Evolutionary conservation across 2,797 vertebrate species (phyloP).

Genomic region (Zenarchopterus dispar): DNA sequence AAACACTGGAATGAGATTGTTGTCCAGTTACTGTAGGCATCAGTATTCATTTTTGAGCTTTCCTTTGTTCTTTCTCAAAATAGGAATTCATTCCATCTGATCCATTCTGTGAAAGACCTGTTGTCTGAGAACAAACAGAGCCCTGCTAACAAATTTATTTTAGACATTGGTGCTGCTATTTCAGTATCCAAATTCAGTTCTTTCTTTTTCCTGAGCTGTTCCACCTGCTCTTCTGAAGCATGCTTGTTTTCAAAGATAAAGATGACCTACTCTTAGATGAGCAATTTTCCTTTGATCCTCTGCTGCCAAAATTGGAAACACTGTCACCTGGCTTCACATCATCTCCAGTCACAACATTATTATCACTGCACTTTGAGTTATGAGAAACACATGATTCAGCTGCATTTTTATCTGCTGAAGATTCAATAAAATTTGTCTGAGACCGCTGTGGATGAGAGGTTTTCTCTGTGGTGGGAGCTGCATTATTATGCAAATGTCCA

Average conservation of each 20-base stretch:
- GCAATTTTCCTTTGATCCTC: neutral
- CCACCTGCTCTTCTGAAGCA: neutral
- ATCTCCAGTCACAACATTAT: neutral
- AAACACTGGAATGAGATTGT: neutral
- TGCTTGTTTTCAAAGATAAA: constrained; percentile 1
- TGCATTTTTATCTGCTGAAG: neutral
- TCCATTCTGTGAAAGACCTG: neutral
- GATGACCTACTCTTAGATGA: neutral
- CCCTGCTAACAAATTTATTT: neutral
- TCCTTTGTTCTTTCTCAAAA: neutral
- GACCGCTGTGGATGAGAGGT: neutral
- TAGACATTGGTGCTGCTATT: constrained; percentile 3
- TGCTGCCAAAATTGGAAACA: constrained; percentile 1
- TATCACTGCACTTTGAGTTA: neutral
- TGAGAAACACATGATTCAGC: no score
- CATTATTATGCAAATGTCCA: neutral
- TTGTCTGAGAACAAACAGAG: constrained; percentile 5
- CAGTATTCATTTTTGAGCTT: neutral
- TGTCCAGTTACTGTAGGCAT: neutral
- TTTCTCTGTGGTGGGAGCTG: neutral
- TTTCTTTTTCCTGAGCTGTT: neutral
- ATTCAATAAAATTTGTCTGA: neutral
- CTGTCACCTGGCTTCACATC: constrained; percentile 4
- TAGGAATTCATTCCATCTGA: constrained; percentile 3
- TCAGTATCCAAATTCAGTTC: constrained; percentile 8